Conservation (phyloP, 2,113 vertebrate genomes). For the Myotis davidii region DNA sequence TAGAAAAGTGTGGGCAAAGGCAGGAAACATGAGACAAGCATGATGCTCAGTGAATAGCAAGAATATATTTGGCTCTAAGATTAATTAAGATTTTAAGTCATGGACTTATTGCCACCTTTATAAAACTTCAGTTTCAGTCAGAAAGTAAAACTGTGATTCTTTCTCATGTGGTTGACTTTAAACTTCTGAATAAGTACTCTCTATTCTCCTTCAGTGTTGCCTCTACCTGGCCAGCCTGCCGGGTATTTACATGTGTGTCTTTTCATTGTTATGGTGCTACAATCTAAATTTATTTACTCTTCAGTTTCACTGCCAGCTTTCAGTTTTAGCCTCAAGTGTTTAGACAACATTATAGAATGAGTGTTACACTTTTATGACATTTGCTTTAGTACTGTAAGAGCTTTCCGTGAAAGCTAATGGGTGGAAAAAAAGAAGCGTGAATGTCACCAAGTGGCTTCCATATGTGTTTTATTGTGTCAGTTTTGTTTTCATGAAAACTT, state of each 20-base stretch:
- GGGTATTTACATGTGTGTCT: background rate
- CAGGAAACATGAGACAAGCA: background rate
- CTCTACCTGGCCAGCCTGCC: background rate
- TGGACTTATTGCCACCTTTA: background rate
- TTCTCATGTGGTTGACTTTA: background rate
- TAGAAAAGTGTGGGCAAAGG: background rate
- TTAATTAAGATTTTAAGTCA: background rate
- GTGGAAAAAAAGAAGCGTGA: background rate
- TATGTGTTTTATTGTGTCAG: conserved; percentile 42
- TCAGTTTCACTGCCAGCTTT: conserved; percentile 30
- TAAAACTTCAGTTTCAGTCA: background rate
- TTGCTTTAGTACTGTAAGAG: conserved; percentile 12
- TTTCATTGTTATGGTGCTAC: background rate
- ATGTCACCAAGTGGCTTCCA: conserved; percentile 21
- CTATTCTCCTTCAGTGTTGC: background rate
- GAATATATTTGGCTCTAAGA: background rate
- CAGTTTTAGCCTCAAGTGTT: conserved; percentile 48
- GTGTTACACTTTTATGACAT: background rate
- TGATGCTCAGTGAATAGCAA: background rate
- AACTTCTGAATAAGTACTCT: background rate
- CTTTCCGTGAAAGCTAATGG: conserved; percentile 2
- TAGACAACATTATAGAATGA: conserved; percentile 6
- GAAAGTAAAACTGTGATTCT: background rate
- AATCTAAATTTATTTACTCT: background rate
- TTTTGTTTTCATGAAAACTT: conserved; percentile 53